A percentile compares a stretch with the other conserved stretches of the same genome.
phyloP scores from a whole-genome alignment of 2,888 invertebrate species.

The Kryphioiulus occultus region DNA sequence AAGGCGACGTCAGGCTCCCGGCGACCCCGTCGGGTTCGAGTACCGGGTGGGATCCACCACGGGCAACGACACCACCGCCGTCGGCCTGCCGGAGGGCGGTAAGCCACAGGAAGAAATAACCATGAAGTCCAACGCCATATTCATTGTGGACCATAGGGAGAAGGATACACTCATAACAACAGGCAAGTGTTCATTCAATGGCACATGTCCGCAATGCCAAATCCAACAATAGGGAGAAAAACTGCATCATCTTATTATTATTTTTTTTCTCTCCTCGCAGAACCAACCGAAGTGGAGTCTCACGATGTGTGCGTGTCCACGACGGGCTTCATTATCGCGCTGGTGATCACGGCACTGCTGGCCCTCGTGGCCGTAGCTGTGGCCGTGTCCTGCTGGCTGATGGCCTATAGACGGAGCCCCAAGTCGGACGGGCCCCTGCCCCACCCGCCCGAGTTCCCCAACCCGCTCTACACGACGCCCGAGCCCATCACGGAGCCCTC shows the following conservation, averaged over 20 bases:
- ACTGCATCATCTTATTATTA: too few relatives aligned
- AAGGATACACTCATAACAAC: slow-evolving; percentile 52
- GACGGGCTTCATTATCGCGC: slow-evolving; percentile 89
- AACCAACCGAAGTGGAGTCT: slow-evolving; percentile 66
- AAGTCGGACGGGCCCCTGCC: slow-evolving; percentile 88
- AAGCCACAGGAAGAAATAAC: slow-evolving; percentile 91
- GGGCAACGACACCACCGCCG: slow-evolving; percentile 44
- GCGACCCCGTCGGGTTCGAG: slow-evolving; percentile 52
- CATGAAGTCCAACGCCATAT: slow-evolving; percentile 88
- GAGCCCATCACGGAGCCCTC: slow-evolving; percentile 83
- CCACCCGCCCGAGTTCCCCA: slow-evolving; percentile 94
- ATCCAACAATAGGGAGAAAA: background rate
- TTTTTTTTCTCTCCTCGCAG: slow-evolving; percentile 63
- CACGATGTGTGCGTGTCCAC: slow-evolving; percentile 91
- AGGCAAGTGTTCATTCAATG: background rate
- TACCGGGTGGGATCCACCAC: slow-evolving; percentile 18
- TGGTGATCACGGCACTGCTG: slow-evolving; percentile 88
- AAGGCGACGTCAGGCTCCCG: slow-evolving; percentile 65
- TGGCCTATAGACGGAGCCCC: slow-evolving; percentile 88
- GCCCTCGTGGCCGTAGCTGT: slow-evolving; percentile 93
- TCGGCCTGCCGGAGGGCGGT: slow-evolving; percentile 64
- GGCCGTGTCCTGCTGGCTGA: slow-evolving; percentile 93
- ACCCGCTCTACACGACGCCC: slow-evolving; percentile 86
- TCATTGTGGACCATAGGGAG: slow-evolving; percentile 78
- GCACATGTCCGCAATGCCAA: background rate